These are phyloP conservation scores for Stenurella melanura DNA, from an alignment of 2,888 invertebrate genomes.

Conservation along the genomic window DNA sequence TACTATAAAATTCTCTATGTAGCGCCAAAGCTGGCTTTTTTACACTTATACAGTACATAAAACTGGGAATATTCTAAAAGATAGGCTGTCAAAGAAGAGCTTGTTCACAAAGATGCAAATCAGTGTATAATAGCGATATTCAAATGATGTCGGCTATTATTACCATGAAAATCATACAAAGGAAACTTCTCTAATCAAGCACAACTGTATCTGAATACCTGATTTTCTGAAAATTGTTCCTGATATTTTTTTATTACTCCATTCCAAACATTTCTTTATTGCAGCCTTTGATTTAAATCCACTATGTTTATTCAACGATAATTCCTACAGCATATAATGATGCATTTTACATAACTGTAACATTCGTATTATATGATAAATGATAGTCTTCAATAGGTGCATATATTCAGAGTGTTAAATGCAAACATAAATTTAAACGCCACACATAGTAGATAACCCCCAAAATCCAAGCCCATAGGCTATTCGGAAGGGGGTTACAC, in stretches of 20 bases:
- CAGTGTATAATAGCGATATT: constrained; percentile 57
- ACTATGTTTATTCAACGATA: not conserved
- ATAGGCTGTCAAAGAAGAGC: constrained; percentile 44
- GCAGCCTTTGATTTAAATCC: not conserved
- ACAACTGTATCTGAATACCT: constrained; percentile 38
- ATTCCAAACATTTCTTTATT: not conserved
- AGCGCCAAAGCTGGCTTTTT: constrained; percentile 19
- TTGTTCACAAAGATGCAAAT: constrained; percentile 57
- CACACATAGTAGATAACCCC: too few relatives aligned
- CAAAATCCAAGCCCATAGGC: too few relatives aligned
- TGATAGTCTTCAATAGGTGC: too few relatives aligned
- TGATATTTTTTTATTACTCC: constrained; percentile 3
- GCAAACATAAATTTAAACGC: too few relatives aligned
- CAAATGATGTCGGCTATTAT: constrained; percentile 53
- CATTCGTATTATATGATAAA: too few relatives aligned
- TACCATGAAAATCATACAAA: constrained; percentile 55
- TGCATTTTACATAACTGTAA: not conserved
- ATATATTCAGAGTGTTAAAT: too few relatives aligned
- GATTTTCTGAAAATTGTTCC: constrained; percentile 25
- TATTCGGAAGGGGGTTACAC: too few relatives aligned
- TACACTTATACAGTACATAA: constrained; percentile 12
- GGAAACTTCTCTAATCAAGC: constrained; percentile 58
- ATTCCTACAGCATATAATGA: not conserved
- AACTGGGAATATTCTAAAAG: constrained; percentile 20
- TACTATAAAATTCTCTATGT: constrained; percentile 33